Evolutionary conservation across 1,140 invertebrate genomes (phyloP).

Genomic region (Apis mellifera): Amel_HAv3.1 CM009932.2:9013501-9014000

Average conservation of each 20-base stretch:
- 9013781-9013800: constrained; percentile 55
- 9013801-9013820: constrained; percentile 51
- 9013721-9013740: constrained; percentile 25
- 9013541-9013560: not conserved
- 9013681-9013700: constrained; percentile 54
- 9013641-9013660: constrained; percentile 22
- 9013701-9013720: constrained; percentile 18
- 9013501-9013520: not conserved
- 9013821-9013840: constrained; percentile 50
- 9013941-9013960: not conserved
- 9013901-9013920: not conserved
- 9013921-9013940: constrained; percentile 29
- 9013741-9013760: constrained; percentile 43
- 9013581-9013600: not conserved
- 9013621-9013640: constrained; percentile 7
- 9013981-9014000: constrained; percentile 63
- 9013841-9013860: constrained; percentile 24
- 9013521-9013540: not conserved
- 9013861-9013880: constrained; percentile 16
- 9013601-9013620: constrained; percentile 4
- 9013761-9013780: constrained; percentile 44
- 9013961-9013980: constrained; percentile 18
- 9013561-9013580: not conserved
- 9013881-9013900: constrained; percentile 28
- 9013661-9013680: constrained; percentile 35